These are phyloP conservation scores for Eulithis prunata DNA, from an alignment of 2,888 invertebrate genomes.

Conservation along the genomic window DNA sequence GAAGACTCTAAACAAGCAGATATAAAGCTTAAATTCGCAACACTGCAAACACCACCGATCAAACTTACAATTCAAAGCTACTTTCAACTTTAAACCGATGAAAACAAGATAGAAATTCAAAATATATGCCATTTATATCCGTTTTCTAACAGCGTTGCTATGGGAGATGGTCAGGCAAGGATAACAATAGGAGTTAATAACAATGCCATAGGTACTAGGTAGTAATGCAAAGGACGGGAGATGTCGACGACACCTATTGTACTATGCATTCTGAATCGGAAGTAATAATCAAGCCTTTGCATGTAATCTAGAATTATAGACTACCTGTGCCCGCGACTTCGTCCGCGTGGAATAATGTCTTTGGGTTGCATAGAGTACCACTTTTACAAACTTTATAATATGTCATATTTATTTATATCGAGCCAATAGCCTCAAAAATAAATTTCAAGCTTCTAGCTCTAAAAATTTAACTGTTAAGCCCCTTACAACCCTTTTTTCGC, in stretches of 20 bases:
- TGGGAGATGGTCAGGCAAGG: conserved; percentile 51
- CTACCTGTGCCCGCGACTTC: too few relatives aligned
- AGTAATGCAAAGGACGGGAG: conserved; percentile 15
- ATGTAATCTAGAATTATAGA: too few relatives aligned
- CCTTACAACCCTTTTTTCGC: too few relatives aligned
- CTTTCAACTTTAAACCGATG: not conserved
- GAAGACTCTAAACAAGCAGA: not conserved
- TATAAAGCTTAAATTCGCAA: conserved; percentile 5
- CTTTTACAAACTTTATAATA: too few relatives aligned
- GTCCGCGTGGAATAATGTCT: too few relatives aligned
- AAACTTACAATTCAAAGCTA: not conserved
- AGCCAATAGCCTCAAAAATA: too few relatives aligned
- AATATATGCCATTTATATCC: conserved; percentile 43
- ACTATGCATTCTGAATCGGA: too few relatives aligned
- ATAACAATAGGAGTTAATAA: conserved; percentile 43
- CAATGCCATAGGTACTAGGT: conserved; percentile 19
- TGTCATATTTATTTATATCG: too few relatives aligned
- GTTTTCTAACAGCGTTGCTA: conserved; percentile 50
- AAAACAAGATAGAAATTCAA: conserved; percentile 6
- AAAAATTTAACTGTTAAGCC: too few relatives aligned
- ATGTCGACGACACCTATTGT: conserved; percentile 8
- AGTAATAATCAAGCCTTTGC: too few relatives aligned
- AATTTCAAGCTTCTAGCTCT: too few relatives aligned
- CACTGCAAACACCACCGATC: not conserved
- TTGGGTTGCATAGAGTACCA: too few relatives aligned